Evolutionary conservation across 2,113 vertebrate species (phyloP), one percentile per base, ranked within the genome.

Genomic region (Columbina picui): DNA sequence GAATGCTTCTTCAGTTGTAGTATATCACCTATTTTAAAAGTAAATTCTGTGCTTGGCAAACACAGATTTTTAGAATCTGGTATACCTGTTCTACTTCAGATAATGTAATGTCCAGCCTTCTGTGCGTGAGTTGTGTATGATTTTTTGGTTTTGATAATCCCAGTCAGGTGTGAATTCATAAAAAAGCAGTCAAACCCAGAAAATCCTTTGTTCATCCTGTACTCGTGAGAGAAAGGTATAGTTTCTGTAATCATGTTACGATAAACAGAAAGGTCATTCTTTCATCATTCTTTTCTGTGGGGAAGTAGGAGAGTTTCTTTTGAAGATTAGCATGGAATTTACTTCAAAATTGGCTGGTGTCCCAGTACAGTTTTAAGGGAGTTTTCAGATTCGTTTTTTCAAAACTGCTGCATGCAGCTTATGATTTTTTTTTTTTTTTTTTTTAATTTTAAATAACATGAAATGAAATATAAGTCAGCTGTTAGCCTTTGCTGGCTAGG

Each of bases 1-100:
- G 77, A 56, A 78, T 56, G 36, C 61, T 97, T 87, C 85, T 92
- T 61, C 63, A 95, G 63, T 96, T 95, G 67, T 92, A 94, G 77
- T 93, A 57, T 39, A 64, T 13, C 2, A 14, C 70, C 41, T 96
- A 80, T 88, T 97, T 95, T 80, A 89, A 75, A 95, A 91, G 56
- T 77, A n/a, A 87, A 89, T 93, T 75, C 23, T 91, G 41, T 92
- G 71, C 82, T 95, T 96, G 75, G 27, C 75, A 83, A 90, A 65
- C 36, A 84, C 11, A 65, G 21, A 13, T 36, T 50, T 70, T 59
- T 65, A 69, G 29, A 65, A 36, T 59, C 20, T 53, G 12, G 7
- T 80, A 15, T 25, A 57, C 52, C 15, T 68, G 47, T 92, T 89
- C 91, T 78, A 3, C 26, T 68, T 38, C 52, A 27, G 6, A 8